A percentile compares a stretch with the other conserved stretches of the same genome.
Conservation (phyloP, 2,888 invertebrate species). For the Aspidiotus destructor region DNA sequence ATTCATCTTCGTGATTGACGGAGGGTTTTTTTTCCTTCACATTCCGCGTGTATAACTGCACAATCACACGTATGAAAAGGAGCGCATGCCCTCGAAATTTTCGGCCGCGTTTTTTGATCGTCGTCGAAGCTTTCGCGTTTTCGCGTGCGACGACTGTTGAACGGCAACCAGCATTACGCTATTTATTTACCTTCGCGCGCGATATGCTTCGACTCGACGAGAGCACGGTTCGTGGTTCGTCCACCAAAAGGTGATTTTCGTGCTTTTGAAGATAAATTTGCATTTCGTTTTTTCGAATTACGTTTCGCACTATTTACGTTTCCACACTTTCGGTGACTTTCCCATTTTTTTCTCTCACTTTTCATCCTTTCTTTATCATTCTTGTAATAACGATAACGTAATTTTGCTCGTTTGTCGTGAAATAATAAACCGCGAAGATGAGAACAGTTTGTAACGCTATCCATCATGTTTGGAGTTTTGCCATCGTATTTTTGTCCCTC, state of each 20-base stretch:
- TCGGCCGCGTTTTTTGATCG: not conserved
- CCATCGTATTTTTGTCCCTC: conserved; percentile 13
- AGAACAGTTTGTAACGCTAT: conserved; percentile 6
- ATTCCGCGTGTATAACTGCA: too few species aligned
- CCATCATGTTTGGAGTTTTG: conserved; percentile 19
- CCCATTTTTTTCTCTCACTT: not conserved
- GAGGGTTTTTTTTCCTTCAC: too few species aligned
- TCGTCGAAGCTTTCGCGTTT: not conserved
- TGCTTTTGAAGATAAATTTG: not conserved
- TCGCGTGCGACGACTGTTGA: not conserved
- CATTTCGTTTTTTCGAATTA: not conserved
- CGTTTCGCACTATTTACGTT: not conserved
- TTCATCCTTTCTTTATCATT: too few species aligned
- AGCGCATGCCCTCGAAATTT: conserved; percentile 15
- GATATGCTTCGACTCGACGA: conserved; percentile 1
- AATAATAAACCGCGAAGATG: not conserved
- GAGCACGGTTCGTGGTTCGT: conserved; percentile 1
- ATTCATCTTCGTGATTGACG: too few species aligned
- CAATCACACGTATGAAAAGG: not conserved
- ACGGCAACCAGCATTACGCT: not conserved
- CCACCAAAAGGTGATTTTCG: conserved; percentile 1
- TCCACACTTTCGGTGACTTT: not conserved
- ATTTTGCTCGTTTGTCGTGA: not conserved
- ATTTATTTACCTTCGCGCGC: conserved; percentile 2
- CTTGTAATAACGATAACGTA: too few species aligned